Conservation (phyloP, 2,797 vertebrate genomes). For the Naso thynnoides region DNA sequence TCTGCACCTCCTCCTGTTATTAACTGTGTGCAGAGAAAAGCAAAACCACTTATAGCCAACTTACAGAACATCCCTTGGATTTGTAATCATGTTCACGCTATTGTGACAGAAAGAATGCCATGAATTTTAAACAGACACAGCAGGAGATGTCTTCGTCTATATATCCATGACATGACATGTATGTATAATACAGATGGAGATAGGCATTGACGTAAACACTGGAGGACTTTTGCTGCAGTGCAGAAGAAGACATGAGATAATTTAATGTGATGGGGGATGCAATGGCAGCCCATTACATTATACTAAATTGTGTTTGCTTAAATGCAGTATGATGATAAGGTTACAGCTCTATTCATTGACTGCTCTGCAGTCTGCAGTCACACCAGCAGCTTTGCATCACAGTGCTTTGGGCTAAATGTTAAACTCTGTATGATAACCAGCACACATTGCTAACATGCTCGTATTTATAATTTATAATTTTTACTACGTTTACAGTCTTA, state of each 20-base stretch:
- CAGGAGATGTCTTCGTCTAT: slow-evolving; percentile 22
- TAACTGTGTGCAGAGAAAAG: slow-evolving; percentile 16
- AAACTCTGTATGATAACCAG: neutral
- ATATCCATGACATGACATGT: slow-evolving; percentile 12
- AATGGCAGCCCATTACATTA: neutral
- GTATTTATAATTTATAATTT: neutral
- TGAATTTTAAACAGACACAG: slow-evolving; percentile 32
- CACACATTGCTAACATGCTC: neutral
- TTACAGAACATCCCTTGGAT: slow-evolving; percentile 22
- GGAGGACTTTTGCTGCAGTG: slow-evolving; percentile 31
- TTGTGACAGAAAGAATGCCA: slow-evolving; percentile 31
- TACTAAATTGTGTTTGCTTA: neutral
- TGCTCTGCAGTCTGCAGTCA: neutral
- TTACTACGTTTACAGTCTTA: neutral
- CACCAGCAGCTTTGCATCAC: neutral
- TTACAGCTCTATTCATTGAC: slow-evolving; percentile 8
- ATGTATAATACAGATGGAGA: slow-evolving; percentile 20
- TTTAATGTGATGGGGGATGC: slow-evolving; percentile 29
- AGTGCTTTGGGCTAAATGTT: neutral
- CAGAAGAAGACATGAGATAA: slow-evolving; percentile 12
- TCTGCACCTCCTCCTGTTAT: slow-evolving; percentile 9
- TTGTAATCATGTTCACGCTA: slow-evolving; percentile 30
- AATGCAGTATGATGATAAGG: neutral
- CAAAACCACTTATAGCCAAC: slow-evolving; percentile 15
- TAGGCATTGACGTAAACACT: slow-evolving; percentile 13